Percentiles rank a stretch among this genome's conserved stretches.
Evolutionary conservation across 2,888 invertebrate species (phyloP).

Genomic region (Caenorhabditis becei): DNA sequence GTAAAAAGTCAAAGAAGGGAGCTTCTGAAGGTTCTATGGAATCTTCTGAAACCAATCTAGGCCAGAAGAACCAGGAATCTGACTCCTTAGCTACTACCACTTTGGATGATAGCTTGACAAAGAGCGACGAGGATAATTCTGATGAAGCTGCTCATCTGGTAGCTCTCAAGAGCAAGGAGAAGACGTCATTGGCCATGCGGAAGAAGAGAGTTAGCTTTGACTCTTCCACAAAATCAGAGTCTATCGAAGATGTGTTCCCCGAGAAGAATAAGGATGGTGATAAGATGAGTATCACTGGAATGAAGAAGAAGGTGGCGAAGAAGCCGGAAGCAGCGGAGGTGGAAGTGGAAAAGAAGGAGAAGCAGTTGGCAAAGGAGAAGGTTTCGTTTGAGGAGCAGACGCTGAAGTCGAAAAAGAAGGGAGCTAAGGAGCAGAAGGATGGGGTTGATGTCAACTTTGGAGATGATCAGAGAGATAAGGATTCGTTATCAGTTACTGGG

Average conservation of each 20-base stretch:
- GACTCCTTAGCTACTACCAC: conserved; percentile 22
- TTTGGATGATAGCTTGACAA: conserved; percentile 33
- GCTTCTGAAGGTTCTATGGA: conserved; percentile 1
- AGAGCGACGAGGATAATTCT: conserved; percentile 23
- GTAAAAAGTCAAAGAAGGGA: conserved; percentile 40
- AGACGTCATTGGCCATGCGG: conserved; percentile 45
- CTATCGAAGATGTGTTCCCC: conserved; percentile 45
- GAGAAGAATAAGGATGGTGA: conserved; percentile 49
- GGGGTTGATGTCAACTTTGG: conserved; percentile 14
- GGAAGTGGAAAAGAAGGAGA: conserved; percentile 25
- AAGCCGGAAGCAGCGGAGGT: conserved; percentile 23
- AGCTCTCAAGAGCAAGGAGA: conserved; percentile 42
- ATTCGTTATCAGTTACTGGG: conserved; percentile 15
- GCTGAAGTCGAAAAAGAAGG: conserved; percentile 24
- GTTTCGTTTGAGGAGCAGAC: conserved; percentile 50
- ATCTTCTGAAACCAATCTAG: neutral
- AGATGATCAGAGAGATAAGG: conserved; percentile 9
- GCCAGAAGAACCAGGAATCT: conserved; percentile 15
- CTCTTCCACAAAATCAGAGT: conserved; percentile 52
- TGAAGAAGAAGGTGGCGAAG: conserved; percentile 48
- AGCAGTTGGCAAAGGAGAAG: conserved; percentile 25
- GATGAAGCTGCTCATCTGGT: conserved; percentile 35
- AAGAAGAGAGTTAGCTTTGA: conserved; percentile 58
- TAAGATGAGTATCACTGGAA: conserved; percentile 37
- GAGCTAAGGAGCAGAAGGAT: neutral